These are phyloP conservation scores for Polypterus bichir DNA, from an alignment of 2,113 vertebrate species.

Conservation along the genomic window DNA sequence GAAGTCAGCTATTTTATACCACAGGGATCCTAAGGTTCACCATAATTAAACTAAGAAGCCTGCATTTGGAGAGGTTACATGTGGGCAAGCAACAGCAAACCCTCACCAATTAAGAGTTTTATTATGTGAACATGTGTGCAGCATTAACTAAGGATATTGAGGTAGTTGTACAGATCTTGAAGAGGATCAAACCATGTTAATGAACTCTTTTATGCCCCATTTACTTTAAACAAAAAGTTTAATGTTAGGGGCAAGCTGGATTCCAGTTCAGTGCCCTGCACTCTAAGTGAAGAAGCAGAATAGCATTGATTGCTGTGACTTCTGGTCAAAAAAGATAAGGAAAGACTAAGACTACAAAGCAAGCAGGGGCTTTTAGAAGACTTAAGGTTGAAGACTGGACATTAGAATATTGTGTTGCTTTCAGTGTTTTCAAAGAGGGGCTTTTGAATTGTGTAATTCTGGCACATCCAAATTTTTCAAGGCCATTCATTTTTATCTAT, in stretches of 20 bases:
- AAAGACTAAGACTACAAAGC: no score
- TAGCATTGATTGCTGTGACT: no score
- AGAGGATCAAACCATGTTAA: not conserved
- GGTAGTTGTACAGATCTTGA: not conserved
- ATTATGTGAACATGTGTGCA: not conserved
- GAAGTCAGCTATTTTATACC: not conserved
- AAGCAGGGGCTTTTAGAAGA: no score
- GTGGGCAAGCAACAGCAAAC: not conserved
- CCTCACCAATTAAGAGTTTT: not conserved
- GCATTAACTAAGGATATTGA: not conserved
- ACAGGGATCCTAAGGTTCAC: no score
- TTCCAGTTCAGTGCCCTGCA: slow-evolving; percentile 7
- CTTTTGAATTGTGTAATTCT: no score
- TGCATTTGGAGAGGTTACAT: not conserved
- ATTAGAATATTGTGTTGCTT: no score
- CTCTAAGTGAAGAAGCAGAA: not conserved
- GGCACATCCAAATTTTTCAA: no score
- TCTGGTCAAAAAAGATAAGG: no score
- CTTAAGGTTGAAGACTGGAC: no score
- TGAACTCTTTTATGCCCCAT: slow-evolving; percentile 2
- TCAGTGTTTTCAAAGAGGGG: no score
- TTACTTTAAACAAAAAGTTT: not conserved
- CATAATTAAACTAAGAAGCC: not conserved
- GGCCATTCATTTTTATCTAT: no score
- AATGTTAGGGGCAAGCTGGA: slow-evolving; percentile 3